Evolutionary conservation across 1,140 invertebrate species (phyloP), one percentile per base, ranked within the genome.

Genomic region (Halictus rubicundus): DNA sequence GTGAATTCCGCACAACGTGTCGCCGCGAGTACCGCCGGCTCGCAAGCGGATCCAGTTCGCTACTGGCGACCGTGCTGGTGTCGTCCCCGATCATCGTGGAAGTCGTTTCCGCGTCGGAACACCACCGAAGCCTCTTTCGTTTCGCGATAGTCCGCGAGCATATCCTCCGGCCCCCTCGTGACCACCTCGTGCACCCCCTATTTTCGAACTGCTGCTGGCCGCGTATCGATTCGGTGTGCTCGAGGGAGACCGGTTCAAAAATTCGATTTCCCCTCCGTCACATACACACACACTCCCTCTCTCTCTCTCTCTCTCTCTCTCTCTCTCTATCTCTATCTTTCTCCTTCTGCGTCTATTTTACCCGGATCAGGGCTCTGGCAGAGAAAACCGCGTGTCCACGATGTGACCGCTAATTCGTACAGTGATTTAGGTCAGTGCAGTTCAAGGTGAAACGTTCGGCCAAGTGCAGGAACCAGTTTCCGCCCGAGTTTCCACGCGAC

Each of bases 41-140:
- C 69, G 78, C 49, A 61, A 70, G 73, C 64, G 39, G 84, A 86
- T 86, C 84, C 83, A 86, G 84, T 86, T 82, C 80, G 73, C 80
- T 52, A 79, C 84, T 71, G 75, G 83, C 83, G 63, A 82, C 64
- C 83, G 83, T 37, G 72, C 79, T 64, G 74, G 60, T 59, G 79
- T 64, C 59, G 42, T 46, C 42, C 42, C 42, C 42, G 42, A 12
- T 46, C 42, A 46, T 46, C 42, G 42, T 46, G 42, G 42, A 46
- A 46, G 42, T 46, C 10, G 42, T 46, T 14, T 14, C 10, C 42
- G 39, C 42, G 42, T 12, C 42, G 19, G 10, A 37, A 64, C n/a
- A 49, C 25, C 23, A 0, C 32, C 37, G 49, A 16, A 19, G 14
- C 46, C n/a, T n/a, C n/a, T n/a, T n/a, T n/a, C 4, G 46, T 25